These are phyloP conservation scores for Bimastos eiseni DNA, from an alignment of 2,888 invertebrate genomes.

Conservation along the genomic window DNA sequence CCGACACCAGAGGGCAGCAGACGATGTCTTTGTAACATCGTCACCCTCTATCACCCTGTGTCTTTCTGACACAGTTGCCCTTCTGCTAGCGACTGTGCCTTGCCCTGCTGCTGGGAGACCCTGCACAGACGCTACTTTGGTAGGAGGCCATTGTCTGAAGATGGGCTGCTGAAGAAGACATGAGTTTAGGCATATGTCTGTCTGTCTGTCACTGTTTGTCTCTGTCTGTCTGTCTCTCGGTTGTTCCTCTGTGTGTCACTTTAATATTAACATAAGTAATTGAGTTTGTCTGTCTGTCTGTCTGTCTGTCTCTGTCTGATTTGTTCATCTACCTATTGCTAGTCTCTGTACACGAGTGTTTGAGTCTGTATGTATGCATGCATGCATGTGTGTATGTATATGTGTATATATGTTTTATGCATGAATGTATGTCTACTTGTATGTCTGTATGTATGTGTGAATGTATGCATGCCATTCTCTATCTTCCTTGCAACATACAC, in stretches of 20 bases:
- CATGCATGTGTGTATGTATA: not conserved
- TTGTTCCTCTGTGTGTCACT: not conserved
- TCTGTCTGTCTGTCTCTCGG: not conserved
- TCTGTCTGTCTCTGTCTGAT: not conserved
- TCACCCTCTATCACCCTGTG: not conserved
- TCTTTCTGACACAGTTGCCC: not conserved
- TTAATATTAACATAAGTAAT: not conserved
- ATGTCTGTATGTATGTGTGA: not conserved
- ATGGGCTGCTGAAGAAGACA: not conserved
- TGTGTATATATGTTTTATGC: not conserved
- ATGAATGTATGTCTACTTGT: not conserved
- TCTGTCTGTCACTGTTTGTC: not conserved
- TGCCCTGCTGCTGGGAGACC: not conserved
- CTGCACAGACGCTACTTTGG: not conserved
- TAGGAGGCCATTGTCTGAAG: not conserved
- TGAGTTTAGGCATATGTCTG: not conserved
- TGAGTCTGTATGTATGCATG: not conserved
- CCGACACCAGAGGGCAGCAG: not conserved
- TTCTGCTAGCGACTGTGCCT: not conserved
- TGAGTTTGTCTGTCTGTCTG: not conserved
- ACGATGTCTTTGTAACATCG: not conserved
- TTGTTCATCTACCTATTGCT: not conserved
- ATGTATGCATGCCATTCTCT: not conserved
- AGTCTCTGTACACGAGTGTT: not conserved
- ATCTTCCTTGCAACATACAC: not conserved